Percentiles rank a stretch among this genome's conserved stretches.
These are phyloP conservation scores for Darevskia nairensis DNA, from an alignment of 2,797 vertebrate species.

Conservation along the genomic window DNA sequence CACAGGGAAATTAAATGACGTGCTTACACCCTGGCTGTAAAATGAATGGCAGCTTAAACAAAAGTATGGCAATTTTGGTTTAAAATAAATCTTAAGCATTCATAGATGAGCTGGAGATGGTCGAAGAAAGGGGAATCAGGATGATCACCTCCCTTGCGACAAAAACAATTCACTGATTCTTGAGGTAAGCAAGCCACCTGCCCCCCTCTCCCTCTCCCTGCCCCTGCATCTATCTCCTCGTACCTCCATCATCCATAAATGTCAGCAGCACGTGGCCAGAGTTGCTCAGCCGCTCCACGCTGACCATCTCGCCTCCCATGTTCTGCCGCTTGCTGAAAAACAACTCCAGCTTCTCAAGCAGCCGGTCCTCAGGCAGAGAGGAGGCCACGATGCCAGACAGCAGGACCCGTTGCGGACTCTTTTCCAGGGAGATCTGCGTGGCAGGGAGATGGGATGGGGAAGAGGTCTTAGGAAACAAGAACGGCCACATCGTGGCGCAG, in stretches of 20 bases:
- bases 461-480: background rate
- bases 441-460: rapidly evolving
- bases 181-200: background rate
- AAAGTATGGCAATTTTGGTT: background rate
- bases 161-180: background rate
- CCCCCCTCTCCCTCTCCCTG: background rate
- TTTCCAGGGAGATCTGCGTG: slow-evolving; percentile 78
- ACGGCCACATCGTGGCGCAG: background rate
- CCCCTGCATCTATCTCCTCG: background rate
- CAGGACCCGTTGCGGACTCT: slow-evolving; percentile 77
- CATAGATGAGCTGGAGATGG: background rate
- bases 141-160: background rate
- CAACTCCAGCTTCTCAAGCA: slow-evolving; percentile 88
- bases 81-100: background rate
- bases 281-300: slow-evolving; percentile 72
- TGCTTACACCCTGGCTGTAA: no score
- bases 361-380: slow-evolving; percentile 43
- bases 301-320: slow-evolving; percentile 87
- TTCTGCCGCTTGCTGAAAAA: slow-evolving; percentile 86
- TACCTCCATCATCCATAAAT: slow-evolving; percentile 78
- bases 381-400: slow-evolving; percentile 84
- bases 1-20: background rate
- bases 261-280: slow-evolving; percentile 79
- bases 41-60: background rate
- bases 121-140: background rate